Conservation (phyloP, 2,888 invertebrate genomes). For the Temnothorax rugatulus region DNA sequence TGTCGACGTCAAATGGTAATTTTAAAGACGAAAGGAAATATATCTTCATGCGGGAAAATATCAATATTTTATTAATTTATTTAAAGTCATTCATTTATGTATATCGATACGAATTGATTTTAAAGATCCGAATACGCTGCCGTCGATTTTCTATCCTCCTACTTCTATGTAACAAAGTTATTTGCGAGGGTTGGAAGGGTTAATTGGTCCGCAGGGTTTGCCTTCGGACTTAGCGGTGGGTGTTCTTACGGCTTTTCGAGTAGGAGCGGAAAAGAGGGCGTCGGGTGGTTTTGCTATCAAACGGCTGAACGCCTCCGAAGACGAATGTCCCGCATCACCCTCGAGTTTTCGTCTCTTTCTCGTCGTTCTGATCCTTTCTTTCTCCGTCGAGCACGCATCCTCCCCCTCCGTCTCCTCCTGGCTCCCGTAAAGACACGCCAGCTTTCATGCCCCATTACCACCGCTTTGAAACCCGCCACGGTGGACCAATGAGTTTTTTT, state of each 20-base stretch:
- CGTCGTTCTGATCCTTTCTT: slow-evolving; percentile 48
- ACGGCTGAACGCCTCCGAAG: slow-evolving; percentile 83
- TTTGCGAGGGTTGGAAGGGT: slow-evolving; percentile 26
- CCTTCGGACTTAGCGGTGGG: slow-evolving; percentile 31
- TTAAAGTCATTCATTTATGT: no score
- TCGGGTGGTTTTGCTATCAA: slow-evolving; percentile 78
- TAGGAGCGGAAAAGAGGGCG: slow-evolving; percentile 45
- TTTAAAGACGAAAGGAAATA: background rate
- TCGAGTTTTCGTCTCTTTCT: slow-evolving; percentile 58
- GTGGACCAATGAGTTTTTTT: slow-evolving; percentile 73
- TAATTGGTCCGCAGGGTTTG: slow-evolving; percentile 32
- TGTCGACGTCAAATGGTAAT: background rate
- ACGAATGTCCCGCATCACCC: slow-evolving; percentile 77
- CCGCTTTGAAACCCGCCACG: slow-evolving; percentile 80
- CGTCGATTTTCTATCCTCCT: background rate
- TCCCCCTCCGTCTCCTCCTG: slow-evolving; percentile 57
- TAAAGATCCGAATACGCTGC: slow-evolving; percentile 23
- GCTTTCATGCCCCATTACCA: slow-evolving; percentile 84
- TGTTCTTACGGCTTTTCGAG: slow-evolving; percentile 33
- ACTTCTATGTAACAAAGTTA: background rate
- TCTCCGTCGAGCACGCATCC: slow-evolving; percentile 36
- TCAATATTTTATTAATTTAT: background rate
- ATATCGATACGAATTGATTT: background rate
- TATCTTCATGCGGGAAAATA: background rate
- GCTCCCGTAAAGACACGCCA: slow-evolving; percentile 69